These are phyloP conservation scores for Gulo gulo DNA, from an alignment of 2,113 vertebrate species.

Conservation along the genomic window DNA sequence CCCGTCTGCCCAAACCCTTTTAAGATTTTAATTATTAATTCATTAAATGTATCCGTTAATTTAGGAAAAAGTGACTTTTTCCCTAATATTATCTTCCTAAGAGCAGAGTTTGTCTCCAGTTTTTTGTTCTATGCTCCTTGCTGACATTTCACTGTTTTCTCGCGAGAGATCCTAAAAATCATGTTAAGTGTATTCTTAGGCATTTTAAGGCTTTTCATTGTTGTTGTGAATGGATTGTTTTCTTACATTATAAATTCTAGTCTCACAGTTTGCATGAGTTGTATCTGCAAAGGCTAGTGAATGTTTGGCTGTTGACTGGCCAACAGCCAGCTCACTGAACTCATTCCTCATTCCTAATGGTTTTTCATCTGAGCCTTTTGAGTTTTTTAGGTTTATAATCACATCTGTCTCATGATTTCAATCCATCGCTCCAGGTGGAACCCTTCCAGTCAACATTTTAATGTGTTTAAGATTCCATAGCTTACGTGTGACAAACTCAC, in stretches of 20 bases:
- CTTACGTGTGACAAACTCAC: not conserved
- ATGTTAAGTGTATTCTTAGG: not conserved
- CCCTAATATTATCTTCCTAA: not conserved
- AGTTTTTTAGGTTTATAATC: not conserved
- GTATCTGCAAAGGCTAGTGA: not conserved
- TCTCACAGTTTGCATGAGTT: not conserved
- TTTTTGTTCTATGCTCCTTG: not conserved
- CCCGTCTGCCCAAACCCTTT: not conserved
- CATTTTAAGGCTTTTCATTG: not conserved
- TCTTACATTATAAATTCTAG: not conserved
- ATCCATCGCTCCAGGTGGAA: not conserved
- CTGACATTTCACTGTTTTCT: slow-evolving; percentile 11
- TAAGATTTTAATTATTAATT: not conserved
- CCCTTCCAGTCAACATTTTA: not conserved
- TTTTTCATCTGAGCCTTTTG: not conserved
- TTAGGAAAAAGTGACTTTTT: not conserved
- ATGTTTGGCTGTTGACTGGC: not conserved
- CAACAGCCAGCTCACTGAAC: not conserved
- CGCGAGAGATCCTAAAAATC: not conserved
- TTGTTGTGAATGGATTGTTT: not conserved
- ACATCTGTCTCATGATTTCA: not conserved
- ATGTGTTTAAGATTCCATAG: not conserved
- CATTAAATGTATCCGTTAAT: not conserved
- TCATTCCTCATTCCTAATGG: not conserved
- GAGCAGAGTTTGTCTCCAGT: not conserved